A percentile compares a stretch with the other conserved stretches of the same genome.
phyloP scores from a whole-genome alignment of 2,113 vertebrate species.

The Microcebus murinus region DNA sequence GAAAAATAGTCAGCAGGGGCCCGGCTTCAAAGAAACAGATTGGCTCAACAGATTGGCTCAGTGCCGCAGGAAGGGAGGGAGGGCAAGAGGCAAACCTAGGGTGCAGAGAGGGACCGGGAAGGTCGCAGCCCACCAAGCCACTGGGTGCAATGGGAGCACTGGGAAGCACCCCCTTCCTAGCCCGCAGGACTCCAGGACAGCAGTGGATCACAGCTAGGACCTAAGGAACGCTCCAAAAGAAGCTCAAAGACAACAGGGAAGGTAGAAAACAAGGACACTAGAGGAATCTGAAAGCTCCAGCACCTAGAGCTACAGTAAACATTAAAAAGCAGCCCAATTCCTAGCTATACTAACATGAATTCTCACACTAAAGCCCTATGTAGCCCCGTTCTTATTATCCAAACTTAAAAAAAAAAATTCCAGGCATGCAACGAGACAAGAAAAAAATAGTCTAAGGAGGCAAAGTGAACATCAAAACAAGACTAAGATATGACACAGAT shows the following conservation, averaged over 20 bases:
- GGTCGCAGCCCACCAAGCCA: neutral
- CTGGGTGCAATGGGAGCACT: fast-evolving
- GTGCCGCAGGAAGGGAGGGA: too few relatives aligned
- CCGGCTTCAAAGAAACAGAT: neutral
- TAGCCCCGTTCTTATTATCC: neutral
- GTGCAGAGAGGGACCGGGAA: neutral
- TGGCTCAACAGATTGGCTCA: too few relatives aligned
- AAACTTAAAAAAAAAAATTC: neutral
- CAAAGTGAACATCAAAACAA: neutral
- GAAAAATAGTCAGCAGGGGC: neutral
- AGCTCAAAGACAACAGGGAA: neutral
- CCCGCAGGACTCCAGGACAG: too few relatives aligned
- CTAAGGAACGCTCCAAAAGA: neutral
- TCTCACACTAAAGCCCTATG: neutral
- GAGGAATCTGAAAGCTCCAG: neutral
- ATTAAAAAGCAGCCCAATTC: neutral
- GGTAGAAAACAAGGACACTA: neutral
- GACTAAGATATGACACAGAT: neutral
- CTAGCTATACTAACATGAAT: neutral
- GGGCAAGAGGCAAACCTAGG: too few relatives aligned
- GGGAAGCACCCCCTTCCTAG: neutral
- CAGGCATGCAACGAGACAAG: neutral
- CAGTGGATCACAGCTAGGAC: neutral
- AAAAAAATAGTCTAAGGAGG: neutral
- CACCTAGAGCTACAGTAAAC: neutral